These are phyloP conservation scores for Drosophila dives DNA, from an alignment of 2,888 invertebrate genomes.

Conservation along the genomic window DNA sequence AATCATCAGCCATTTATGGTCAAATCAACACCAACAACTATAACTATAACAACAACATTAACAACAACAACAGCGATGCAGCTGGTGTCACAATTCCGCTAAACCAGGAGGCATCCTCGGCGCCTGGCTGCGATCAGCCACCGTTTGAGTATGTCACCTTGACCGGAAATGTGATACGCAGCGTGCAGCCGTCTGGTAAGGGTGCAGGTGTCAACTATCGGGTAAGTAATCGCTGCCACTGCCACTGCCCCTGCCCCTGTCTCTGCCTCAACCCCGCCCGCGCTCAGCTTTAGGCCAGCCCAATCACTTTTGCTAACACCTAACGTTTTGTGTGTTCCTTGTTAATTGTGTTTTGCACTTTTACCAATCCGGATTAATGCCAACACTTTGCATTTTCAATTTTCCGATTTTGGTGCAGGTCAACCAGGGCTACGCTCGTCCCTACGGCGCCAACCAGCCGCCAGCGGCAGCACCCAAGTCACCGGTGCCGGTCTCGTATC, in stretches of 20 bases:
- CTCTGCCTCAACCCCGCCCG: not conserved
- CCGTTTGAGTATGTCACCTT: conserved; percentile 84
- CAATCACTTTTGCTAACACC: not conserved
- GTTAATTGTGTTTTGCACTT: not conserved
- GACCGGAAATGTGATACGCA: conserved; percentile 84
- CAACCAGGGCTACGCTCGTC: conserved; percentile 84
- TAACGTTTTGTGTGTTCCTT: conserved; percentile 11
- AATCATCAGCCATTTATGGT: conserved; percentile 66
- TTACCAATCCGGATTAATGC: not conserved
- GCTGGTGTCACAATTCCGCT: conserved; percentile 47
- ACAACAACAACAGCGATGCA: conserved; percentile 21
- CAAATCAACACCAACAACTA: conserved; percentile 57
- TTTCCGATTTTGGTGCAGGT: conserved; percentile 63
- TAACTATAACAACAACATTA: conserved; percentile 35
- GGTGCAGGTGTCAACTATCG: conserved; percentile 81
- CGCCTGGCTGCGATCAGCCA: conserved; percentile 65
- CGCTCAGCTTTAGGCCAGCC: conserved; percentile 1
- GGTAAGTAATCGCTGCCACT: conserved; percentile 71
- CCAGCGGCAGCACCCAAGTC: conserved; percentile 82
- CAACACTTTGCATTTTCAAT: not conserved
- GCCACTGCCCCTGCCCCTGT: not conserved
- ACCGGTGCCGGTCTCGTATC: conserved; percentile 82
- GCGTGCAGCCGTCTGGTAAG: conserved; percentile 85
- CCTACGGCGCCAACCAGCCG: conserved; percentile 79
- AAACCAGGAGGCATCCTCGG: conserved; percentile 35